Evolutionary conservation across 2,113 vertebrate species (phyloP), one percentile per base, ranked within the genome.

Genomic region (Sprattus sprattus): DNA sequence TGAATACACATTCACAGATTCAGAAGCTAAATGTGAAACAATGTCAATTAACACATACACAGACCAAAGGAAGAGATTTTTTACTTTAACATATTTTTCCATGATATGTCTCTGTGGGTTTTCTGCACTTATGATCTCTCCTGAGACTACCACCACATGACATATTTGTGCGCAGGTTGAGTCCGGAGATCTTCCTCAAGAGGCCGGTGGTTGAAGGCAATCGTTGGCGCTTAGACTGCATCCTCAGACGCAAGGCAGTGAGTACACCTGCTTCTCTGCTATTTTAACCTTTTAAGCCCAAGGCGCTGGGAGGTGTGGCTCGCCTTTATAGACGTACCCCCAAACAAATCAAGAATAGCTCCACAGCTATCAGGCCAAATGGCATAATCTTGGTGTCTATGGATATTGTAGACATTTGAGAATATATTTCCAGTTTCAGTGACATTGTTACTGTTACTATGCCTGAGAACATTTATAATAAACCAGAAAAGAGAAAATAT

Each of bases 131-230:
- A 4, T 88, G 81, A 49, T 20, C 54, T 6, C 52, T 57, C 15
- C 20, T 60, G 18, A 60, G 18, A 20, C 54, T 60, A 22, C 20
- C 6, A 60, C 20, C 20, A 6, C 20, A 22, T 60, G 22, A 4
- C 18, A 6, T 20, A 1, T 60, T 22, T 22, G 54, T 85, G 47
- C 83, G 50, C 46, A 87, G 89, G 88, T 45, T 99, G 89, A 99
- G 98, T 94, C 98, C 98, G 47, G 98, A 99, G 93, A 99, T 99
- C 90, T 99, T 99, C 90, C 92, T 99, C 88, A 99, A 99, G 91
- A 96, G 98, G 6, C 98, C 98, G 0, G 98, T 99, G 57, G 96
- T 99, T 50, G 98, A 99, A 90, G 98, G 98, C 11, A 99, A 99
- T 92, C 95, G 93, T 39, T 99, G 98, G 98, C 95, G 98, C 60